Percentiles rank a stretch among this genome's conserved stretches.
phyloP scores from a whole-genome alignment of 2,888 invertebrate species.

The Trilocha varians region DNA sequence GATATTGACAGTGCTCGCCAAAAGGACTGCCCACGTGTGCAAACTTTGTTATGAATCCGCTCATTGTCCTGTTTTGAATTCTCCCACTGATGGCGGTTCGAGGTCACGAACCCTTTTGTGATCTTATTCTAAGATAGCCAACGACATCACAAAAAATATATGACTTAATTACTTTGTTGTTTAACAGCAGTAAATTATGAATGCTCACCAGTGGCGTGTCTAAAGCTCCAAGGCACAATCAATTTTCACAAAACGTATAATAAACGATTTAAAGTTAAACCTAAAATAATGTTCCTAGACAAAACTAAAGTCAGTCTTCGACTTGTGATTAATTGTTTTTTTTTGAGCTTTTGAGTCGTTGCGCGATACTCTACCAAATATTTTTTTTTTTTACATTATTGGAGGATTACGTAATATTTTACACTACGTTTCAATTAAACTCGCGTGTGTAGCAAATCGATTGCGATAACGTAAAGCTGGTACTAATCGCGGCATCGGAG shows the following conservation, averaged over 20 bases:
- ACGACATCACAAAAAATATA: neutral
- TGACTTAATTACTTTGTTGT: too few relatives aligned
- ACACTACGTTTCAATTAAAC: slow-evolving; percentile 49
- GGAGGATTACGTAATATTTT: slow-evolving; percentile 3
- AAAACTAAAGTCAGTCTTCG: too few relatives aligned
- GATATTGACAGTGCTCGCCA: slow-evolving; percentile 29
- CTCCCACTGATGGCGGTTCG: slow-evolving; percentile 21
- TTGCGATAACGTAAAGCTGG: slow-evolving; percentile 29
- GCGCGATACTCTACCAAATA: too few relatives aligned
- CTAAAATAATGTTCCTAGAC: too few relatives aligned
- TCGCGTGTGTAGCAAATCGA: slow-evolving; percentile 54
- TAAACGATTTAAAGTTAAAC: too few relatives aligned
- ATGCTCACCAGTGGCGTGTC: too few relatives aligned
- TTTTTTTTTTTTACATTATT: too few relatives aligned
- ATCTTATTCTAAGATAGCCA: neutral
- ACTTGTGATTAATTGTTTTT: too few relatives aligned
- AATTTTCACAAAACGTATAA: too few relatives aligned
- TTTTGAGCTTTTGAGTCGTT: too few relatives aligned
- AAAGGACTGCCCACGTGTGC: slow-evolving; percentile 35
- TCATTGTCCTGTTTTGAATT: slow-evolving; percentile 38
- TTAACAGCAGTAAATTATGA: too few relatives aligned
- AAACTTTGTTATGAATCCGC: slow-evolving; percentile 29
- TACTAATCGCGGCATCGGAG: slow-evolving; percentile 24
- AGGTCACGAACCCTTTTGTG: neutral
- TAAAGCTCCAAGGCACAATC: too few relatives aligned